A percentile compares a stretch with the other conserved stretches of the same genome.
These are phyloP conservation scores for Bagarius yarrelli DNA, from an alignment of 2,113 vertebrate species.

Conservation along the genomic window DNA sequence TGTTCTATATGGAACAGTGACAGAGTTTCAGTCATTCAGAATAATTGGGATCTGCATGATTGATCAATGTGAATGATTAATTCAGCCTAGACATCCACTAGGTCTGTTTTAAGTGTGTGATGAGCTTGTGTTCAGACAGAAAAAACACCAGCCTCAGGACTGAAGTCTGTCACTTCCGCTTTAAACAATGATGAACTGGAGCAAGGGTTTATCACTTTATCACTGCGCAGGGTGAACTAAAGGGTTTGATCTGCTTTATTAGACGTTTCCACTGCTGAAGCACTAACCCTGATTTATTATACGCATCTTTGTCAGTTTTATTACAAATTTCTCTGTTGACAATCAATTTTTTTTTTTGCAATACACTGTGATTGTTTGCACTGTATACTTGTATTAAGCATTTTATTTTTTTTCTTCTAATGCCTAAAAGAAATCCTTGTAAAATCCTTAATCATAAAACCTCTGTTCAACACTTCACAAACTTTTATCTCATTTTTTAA, in stretches of 20 bases:
- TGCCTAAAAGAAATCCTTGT: slow-evolving; percentile 19
- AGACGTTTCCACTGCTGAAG: slow-evolving; percentile 16
- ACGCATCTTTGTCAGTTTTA: slow-evolving; percentile 28
- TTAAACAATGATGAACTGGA: slow-evolving; percentile 17
- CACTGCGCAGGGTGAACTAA: not conserved
- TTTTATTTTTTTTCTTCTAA: slow-evolving; percentile 24
- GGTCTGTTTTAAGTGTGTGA: not conserved
- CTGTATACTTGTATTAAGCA: slow-evolving; percentile 46
- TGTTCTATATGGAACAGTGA: not conserved
- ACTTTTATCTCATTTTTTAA: too few species aligned
- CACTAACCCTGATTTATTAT: slow-evolving; percentile 20
- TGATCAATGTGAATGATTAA: not conserved
- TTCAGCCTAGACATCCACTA: not conserved
- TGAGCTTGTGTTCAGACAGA: not conserved
- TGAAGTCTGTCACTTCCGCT: not conserved
- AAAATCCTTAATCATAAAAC: not conserved
- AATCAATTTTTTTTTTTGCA: slow-evolving; percentile 60
- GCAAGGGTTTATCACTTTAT: slow-evolving; percentile 7
- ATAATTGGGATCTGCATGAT: not conserved
- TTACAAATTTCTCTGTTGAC: slow-evolving; percentile 62
- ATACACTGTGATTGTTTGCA: slow-evolving; percentile 64
- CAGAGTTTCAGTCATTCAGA: not conserved
- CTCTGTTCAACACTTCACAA: too few species aligned
- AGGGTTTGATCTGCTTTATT: not conserved
- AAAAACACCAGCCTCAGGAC: not conserved